Base-by-base conservation (phyloP, 37 sponge, comb jelly and placozoan species). In the Axinella damicornis region DNA sequence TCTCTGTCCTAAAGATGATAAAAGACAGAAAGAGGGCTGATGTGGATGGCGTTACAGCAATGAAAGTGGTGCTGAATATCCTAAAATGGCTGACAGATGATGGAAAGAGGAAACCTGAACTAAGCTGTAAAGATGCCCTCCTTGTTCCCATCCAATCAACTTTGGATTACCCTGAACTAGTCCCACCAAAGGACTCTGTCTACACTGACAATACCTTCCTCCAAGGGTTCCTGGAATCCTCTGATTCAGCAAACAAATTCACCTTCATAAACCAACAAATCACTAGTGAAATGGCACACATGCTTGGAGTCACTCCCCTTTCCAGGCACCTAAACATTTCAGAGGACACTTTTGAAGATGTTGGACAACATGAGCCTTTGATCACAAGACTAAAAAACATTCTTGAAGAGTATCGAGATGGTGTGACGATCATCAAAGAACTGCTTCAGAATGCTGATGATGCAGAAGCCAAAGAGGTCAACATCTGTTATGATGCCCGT, bases 401-500 rank as follows among this genome's bases (percentile, higher is more conserved):
- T 28, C 62, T 86, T 36, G 59, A 56, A 39, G 81, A 80, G 25
- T 86, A 86, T 65, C 32, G 67, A 20, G 80, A 78, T 37, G 87
- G 80, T 27, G 57, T 75, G 25, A 79, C 81, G 21, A 79, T 86
- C 63, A 63, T 86, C 80, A 86, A 86, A 69, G 87, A 86, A 36
- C 80, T 86, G 33, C 56, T 86, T 53, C 87, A 86, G 37, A 86
- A 86, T 70, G 87, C 87, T 39, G 87, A 86, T 65, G 80, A 86
- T 79, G 87, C 80, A 53, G 87, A 73, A 25, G 87, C 87, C 25
- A 80, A 71, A 28, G 87, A 78, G 22, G 17, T 86, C 38, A 69
- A 69, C 36, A 62, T 86, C 35, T 68, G 80, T 39, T 63, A 68
- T 56, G 87, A 86, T 58, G 37, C 30, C 28, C 73, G 88, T 20